phyloP scores from a whole-genome alignment of 64 coral and sea anemone genomes.

The Dendronephthya gigantea region DNA sequence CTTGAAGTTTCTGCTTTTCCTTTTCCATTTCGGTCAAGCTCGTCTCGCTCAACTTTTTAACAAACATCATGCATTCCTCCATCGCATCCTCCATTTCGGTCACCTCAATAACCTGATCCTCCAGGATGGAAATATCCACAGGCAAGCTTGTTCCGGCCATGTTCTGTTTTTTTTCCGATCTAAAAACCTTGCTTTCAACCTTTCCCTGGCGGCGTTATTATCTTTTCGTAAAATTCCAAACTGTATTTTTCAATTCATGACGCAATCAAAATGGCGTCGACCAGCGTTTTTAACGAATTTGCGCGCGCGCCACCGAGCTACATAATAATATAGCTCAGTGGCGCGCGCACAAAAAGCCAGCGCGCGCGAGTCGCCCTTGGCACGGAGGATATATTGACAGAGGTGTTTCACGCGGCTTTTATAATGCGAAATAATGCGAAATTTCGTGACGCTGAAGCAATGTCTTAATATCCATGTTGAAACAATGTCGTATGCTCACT shows the following conservation, averaged over 20 bases:
- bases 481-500: no score
- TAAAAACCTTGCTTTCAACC: background rate
- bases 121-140: background rate
- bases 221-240: background rate
- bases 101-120: constrained; percentile 3
- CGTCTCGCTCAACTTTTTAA: background rate
- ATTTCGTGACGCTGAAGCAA: no score
- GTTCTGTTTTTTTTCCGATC: background rate
- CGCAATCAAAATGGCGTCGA: background rate
- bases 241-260: background rate
- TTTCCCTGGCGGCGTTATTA: background rate
- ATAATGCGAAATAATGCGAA: no score
- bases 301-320: no score
- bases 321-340: no score
- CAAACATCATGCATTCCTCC: constrained; percentile 19
- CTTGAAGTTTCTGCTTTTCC: background rate
- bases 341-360: no score
- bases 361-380: background rate
- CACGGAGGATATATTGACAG: no score
- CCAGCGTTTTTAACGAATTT: background rate
- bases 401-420: no score
- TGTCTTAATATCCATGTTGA: no score
- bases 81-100: constrained; percentile 13
- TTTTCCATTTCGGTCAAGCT: constrained; percentile 9
- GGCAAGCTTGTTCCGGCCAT: background rate